Evolutionary conservation across 2,888 invertebrate genomes (phyloP), one percentile per base, ranked within the genome.

Genomic region (Caenorhabditis zanzibari): DNA sequence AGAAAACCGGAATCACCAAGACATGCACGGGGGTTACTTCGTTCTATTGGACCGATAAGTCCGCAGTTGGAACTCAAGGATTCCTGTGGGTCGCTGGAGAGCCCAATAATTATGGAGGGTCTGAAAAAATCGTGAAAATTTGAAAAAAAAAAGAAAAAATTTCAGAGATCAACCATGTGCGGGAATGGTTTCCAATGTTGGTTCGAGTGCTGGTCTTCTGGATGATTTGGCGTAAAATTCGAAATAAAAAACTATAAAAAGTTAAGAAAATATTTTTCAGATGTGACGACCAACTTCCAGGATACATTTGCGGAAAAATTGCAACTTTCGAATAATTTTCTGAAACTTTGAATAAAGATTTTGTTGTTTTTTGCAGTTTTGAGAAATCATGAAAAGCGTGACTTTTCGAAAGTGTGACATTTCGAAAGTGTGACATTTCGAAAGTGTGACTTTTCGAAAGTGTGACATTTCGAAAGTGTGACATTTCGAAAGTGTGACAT

Each of bases 41-140:
- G 5, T 66, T 66, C 52, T 66, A 49, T 7, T 66, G 66, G 66
- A 52, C 49, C 19, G 66, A 66, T 19, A 16, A 19, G 14, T 66
- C 66, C 1, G 35, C 66, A 12, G 35, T 35, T 1, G 66, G 66
- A 22, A 10, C 52, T 19, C 14, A 9, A 7, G 66, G 66, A 49
- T 66, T 49, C 52, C 10, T 10, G 5, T 66, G 66, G 66, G 1
- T 19, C 0, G 66, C 32, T 32, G 66, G 66, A 19, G 66, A 66
- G 35, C 66, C 66, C 2, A 66, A 66, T 22, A 66, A 66, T 66
- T 1, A 4, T 5, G 35, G 44, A 26, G 24, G 22, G 63, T 44
- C 2, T 4, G 41, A 5, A n/a, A 7, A n/a, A 7, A 3, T 24
- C 7, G 26, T 4, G 7, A 3, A 24, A 10, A 12, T 38, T 47